Evolutionary conservation across 2,797 vertebrate genomes (phyloP), one percentile per base, ranked within the genome.

Genomic region (Thamnophis elegans): DNA sequence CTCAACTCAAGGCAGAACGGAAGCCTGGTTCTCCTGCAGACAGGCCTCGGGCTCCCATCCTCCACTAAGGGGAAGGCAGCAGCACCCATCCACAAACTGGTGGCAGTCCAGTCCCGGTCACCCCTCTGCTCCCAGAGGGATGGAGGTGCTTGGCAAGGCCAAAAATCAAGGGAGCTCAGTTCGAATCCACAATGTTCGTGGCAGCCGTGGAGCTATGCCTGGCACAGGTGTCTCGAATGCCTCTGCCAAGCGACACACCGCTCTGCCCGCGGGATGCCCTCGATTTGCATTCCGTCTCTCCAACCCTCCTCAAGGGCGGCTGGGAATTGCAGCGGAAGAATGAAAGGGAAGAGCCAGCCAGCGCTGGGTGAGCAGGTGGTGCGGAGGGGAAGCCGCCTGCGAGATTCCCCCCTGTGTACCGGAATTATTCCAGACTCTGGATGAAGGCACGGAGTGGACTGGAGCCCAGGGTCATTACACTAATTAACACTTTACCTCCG

Each of bases 401-500:
- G 92, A 92, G 93, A 96, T 96, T 95, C 68, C 96, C 96, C 96
- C 95, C 94, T 36, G 96, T 13, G 96, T 3, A 87, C 91, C 9
- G 18, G 92, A 96, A 96, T 96, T 94, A 96, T 96, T 96, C 94
- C 95, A 88, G 0, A 94, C 96, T 94, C 93, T 22, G 95, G 94
- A 97, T 51, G 96, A 96, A 97, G 94, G 96, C 97, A 96, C 94
- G 92, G 98, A 98, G 97, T 97, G 98, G 98, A 98, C 98, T 42
- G 96, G 97, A 97, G 98, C 97, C 97, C 93, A 96, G 97, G 98
- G 98, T 98, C 98, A 98, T 98, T 98, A 98, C 98, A 97, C 98
- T 98, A 98, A 99, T 98, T 98, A 98, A 98, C 98, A 98, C 98
- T 98, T 98, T 98, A 98, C 98, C 98, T 98, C 97, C 2, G 3